Conservation (phyloP, 2,113 vertebrate genomes). For the Burhinus bistriatus region DNA sequence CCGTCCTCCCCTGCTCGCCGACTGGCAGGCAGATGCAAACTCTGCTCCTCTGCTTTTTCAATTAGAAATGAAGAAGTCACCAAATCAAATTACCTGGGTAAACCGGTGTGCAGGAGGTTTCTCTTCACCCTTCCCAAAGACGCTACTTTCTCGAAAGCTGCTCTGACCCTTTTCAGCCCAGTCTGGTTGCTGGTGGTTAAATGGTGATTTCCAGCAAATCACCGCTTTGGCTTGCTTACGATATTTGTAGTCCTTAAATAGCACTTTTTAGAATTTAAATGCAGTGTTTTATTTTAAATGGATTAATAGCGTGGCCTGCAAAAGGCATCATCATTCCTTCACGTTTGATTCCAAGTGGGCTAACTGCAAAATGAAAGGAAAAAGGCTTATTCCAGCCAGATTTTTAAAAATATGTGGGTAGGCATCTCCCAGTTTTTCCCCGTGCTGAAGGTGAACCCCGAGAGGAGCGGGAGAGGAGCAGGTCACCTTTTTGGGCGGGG, state of each 20-base stretch:
- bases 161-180: not conserved
- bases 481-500: rapidly evolving
- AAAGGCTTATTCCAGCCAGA: not conserved
- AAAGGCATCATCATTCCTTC: not conserved
- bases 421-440: not conserved
- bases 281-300: not conserved
- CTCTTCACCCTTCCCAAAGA: not conserved
- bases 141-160: not conserved
- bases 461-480: not conserved
- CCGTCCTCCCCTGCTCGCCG: rapidly evolving
- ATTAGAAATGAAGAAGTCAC: not conserved
- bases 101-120: not conserved
- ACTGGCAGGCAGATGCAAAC: not conserved
- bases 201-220: not conserved
- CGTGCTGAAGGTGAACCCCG: not conserved
- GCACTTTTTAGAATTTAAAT: not conserved
- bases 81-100: not conserved
- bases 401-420: too few species aligned
- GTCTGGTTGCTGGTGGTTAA: not conserved
- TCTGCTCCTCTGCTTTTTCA: not conserved
- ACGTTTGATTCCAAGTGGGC: not conserved
- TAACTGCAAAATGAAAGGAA: not conserved
- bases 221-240: rapidly evolving
- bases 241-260: not conserved
- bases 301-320: not conserved